phyloP scores from a whole-genome alignment of 1,140 invertebrate species.

The Bathynomus jamesi region DNA sequence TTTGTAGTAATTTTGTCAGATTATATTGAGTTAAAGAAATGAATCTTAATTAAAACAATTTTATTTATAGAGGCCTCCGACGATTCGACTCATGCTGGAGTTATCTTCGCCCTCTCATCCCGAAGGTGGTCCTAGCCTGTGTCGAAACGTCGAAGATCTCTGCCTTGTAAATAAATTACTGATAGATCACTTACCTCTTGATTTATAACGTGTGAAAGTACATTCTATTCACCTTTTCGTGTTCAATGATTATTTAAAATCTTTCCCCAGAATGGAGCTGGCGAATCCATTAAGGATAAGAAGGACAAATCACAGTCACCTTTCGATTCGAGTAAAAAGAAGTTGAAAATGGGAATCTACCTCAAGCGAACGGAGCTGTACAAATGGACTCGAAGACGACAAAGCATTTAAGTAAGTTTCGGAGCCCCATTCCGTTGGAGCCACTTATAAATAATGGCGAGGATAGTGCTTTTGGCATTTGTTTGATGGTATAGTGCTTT shows the following conservation, averaged over 20 bases:
- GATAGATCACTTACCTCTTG: not conserved
- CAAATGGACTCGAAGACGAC: conserved; percentile 82
- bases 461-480: no score
- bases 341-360: conserved; percentile 47
- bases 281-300: conserved; percentile 56
- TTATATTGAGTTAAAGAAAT: no score
- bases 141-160: not conserved
- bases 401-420: conserved; percentile 83
- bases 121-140: not conserved
- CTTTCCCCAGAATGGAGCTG: conserved; percentile 42
- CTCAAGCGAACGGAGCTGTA: conserved; percentile 60
- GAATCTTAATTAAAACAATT: not conserved
- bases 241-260: not conserved
- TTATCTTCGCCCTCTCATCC: not conserved
- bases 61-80: not conserved
- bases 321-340: conserved; percentile 54
- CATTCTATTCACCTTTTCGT: not conserved
- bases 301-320: conserved; percentile 54
- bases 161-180: not conserved
- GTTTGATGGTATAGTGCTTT: no score
- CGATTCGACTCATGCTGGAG: no score
- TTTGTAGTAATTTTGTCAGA: no score
- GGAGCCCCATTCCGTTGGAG: no score
- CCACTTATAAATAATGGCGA: no score
- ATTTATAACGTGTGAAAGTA: not conserved